A percentile compares a stretch with the other conserved stretches of the same genome.
phyloP scores from a whole-genome alignment of 2,888 invertebrate genomes.

The Tridacna gigas region DNA sequence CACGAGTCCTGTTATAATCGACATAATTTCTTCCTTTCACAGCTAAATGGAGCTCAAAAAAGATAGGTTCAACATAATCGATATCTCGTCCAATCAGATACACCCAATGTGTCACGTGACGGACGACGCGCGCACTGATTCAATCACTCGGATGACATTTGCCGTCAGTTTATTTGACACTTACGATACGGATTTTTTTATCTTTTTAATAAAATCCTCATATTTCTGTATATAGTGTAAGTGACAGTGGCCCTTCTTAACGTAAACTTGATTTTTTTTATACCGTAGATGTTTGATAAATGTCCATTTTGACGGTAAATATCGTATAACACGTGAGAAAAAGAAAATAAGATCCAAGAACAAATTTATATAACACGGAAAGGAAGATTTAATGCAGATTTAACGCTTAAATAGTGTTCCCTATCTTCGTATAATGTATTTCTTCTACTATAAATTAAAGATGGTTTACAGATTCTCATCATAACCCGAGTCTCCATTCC shows the following conservation, averaged over 20 bases:
- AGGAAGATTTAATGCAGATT: too few species aligned
- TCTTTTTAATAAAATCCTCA: conserved; percentile 8
- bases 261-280: background rate
- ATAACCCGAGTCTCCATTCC: too few species aligned
- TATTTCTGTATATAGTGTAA: background rate
- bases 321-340: too few species aligned
- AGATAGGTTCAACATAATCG: conserved; percentile 23
- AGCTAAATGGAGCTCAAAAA: conserved; percentile 20
- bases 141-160: conserved; percentile 24
- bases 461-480: too few species aligned
- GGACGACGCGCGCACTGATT: conserved; percentile 23
- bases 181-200: background rate
- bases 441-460: too few species aligned
- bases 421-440: too few species aligned
- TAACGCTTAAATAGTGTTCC: too few species aligned
- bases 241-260: background rate
- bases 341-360: too few species aligned
- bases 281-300: background rate
- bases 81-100: conserved; percentile 20
- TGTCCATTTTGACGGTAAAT: background rate
- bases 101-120: conserved; percentile 20
- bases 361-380: too few species aligned
- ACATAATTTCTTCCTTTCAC: conserved; percentile 20
- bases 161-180: conserved; percentile 19
- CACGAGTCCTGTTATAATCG: conserved; percentile 18